Evolutionary conservation across 2,797 vertebrate genomes (phyloP).

Genomic region (Pseudomugil gertrudae): DNA sequence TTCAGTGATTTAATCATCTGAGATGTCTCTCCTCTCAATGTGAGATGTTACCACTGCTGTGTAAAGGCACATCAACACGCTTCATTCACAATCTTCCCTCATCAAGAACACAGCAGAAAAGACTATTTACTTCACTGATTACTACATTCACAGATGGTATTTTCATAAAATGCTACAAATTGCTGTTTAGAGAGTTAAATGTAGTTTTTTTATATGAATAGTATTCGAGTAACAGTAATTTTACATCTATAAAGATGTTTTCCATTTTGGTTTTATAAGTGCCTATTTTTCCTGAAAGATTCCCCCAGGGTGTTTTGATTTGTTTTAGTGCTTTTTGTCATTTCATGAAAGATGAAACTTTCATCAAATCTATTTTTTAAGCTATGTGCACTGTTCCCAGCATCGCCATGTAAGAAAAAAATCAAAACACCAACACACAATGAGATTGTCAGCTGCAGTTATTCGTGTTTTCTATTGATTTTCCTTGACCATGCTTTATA

Average conservation of each 20-base stretch:
- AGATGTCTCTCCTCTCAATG: no score
- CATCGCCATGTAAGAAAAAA: no score
- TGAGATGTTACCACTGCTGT: no score
- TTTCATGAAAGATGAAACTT: neutral
- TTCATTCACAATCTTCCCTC: no score
- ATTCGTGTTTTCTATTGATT: neutral
- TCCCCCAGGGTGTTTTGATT: neutral
- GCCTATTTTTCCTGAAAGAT: neutral
- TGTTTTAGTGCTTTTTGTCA: neutral
- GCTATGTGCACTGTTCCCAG: no score
- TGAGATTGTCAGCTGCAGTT: no score
- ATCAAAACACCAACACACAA: no score
- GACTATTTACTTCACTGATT: conserved; percentile 40
- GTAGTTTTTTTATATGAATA: no score
- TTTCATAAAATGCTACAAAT: no score
- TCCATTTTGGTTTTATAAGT: neutral
- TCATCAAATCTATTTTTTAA: neutral
- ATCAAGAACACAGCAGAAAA: conserved; percentile 18
- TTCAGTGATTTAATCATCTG: no score
- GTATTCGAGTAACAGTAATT: neutral
- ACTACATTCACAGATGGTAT: conserved; percentile 30
- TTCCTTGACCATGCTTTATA: neutral
- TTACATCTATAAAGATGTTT: neutral
- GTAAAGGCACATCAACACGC: no score
- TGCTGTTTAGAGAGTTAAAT: no score